Conservation (phyloP, 2,113 vertebrate genomes). For the Motacilla tschutschensis region DNA sequence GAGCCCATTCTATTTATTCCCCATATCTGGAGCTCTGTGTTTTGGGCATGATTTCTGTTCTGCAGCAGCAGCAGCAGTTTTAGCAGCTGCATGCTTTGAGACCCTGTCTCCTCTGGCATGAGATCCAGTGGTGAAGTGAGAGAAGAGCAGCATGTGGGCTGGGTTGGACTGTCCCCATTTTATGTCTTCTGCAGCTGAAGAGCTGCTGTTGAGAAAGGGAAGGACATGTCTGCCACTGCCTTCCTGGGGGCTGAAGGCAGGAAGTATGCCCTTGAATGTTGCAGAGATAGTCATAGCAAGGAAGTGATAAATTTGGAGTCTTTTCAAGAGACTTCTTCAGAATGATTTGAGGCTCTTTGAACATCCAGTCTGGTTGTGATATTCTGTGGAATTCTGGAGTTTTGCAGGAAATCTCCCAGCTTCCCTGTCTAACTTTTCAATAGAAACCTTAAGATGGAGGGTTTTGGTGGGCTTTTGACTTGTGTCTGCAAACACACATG, state of each 20-base stretch:
- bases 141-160: background rate
- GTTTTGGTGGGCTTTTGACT: background rate
- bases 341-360: background rate
- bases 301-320: background rate
- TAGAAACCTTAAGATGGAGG: background rate
- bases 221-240: accelerated
- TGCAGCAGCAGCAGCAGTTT: conserved; percentile 30
- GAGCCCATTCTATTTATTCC: background rate
- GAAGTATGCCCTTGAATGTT: background rate
- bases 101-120: accelerated
- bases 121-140: background rate
- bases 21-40: background rate
- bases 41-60: background rate
- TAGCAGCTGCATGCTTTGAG: background rate
- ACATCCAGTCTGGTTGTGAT: background rate
- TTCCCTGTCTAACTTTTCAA: background rate
- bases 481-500: background rate
- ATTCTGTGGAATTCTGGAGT: background rate
- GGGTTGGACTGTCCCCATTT: background rate
- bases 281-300: background rate
- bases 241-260: background rate
- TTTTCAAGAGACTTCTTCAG: background rate
- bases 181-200: background rate
- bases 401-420: background rate
- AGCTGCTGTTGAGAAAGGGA: background rate